Percentiles rank a stretch among this genome's conserved stretches.
These are phyloP conservation scores for Epinephelus cyanopodus DNA, from an alignment of 2,113 vertebrate genomes.

Conservation along the genomic window DNA sequence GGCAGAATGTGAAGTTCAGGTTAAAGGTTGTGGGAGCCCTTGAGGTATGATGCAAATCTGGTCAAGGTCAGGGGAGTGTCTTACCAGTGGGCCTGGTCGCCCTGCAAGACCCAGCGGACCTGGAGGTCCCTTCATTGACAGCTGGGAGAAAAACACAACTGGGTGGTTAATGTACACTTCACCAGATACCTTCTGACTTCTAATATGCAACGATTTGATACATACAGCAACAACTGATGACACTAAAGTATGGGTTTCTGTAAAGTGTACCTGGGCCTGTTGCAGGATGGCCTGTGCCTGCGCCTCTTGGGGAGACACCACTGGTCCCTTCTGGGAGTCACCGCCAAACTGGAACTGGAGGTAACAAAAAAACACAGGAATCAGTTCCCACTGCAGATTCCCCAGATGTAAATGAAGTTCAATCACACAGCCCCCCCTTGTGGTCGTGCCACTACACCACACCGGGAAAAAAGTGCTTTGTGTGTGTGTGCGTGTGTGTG, in stretches of 20 bases:
- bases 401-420: conserved; percentile 62
- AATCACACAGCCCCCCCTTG: conserved; percentile 83
- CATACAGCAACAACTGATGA: not conserved
- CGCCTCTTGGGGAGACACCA: conserved; percentile 90
- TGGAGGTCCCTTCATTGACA: conserved; percentile 90
- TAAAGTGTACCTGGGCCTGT: conserved; percentile 86
- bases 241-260: not conserved
- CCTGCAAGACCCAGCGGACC: conserved; percentile 90
- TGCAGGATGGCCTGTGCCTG: conserved; percentile 93
- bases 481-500: not conserved
- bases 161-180: not conserved
- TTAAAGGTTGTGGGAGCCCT: conserved; percentile 20
- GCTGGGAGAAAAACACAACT: conserved; percentile 76
- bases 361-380: conserved; percentile 22
- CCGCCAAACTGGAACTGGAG: conserved; percentile 89
- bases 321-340: conserved; percentile 88
- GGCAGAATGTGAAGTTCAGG: conserved; percentile 28
- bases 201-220: not conserved
- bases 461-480: not conserved
- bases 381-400: conserved; percentile 47
- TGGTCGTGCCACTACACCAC: conserved; percentile 65
- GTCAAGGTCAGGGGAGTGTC: conserved; percentile 54
- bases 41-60: conserved; percentile 19
- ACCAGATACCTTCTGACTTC: not conserved
- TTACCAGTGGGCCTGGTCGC: conserved; percentile 89